Evolutionary conservation across 1,140 invertebrate genomes (phyloP).

Genomic region (Macrosteles quadrilineatus): DNA sequence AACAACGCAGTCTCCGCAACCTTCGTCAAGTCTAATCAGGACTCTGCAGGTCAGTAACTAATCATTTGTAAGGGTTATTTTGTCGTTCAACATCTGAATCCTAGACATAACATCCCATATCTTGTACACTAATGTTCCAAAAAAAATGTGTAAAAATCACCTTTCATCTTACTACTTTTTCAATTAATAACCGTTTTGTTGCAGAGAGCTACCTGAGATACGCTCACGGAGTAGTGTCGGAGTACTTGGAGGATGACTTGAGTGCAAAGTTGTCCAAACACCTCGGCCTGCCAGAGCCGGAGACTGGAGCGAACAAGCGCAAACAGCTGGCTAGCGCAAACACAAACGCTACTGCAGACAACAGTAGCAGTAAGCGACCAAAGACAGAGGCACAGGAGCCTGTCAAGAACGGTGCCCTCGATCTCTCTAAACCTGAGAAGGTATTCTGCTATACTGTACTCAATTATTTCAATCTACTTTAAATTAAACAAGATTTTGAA

Average conservation of each 20-base stretch:
- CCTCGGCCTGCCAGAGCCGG: slow-evolving; percentile 62
- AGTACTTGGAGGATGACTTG: slow-evolving; percentile 67
- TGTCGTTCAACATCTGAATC: no score
- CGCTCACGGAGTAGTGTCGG: slow-evolving; percentile 67
- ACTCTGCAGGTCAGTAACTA: slow-evolving; percentile 4
- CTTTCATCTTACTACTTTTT: no score
- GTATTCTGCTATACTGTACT: slow-evolving; percentile 21
- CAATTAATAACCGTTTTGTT: no score
- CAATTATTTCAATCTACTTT: slow-evolving; percentile 1
- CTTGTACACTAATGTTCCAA: no score
- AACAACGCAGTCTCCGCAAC: slow-evolving; percentile 69
- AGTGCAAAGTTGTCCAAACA: slow-evolving; percentile 59
- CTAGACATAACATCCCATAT: no score
- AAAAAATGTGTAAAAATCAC: no score
- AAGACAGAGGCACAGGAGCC: slow-evolving; percentile 26
- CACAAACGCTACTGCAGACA: slow-evolving; percentile 1
- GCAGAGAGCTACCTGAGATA: slow-evolving; percentile 65
- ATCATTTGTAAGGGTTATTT: slow-evolving; percentile 47
- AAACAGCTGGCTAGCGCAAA: slow-evolving; percentile 31
- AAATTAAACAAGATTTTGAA: slow-evolving; percentile 3
- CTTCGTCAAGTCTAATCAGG: slow-evolving; percentile 61
- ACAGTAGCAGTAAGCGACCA: slow-evolving; percentile 6
- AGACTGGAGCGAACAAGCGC: slow-evolving; percentile 26
- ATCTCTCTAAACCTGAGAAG: slow-evolving; percentile 40
- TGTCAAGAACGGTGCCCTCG: slow-evolving; percentile 29